phyloP scores from a whole-genome alignment of 1,140 invertebrate genomes.

The Dryas iulia region DNA sequence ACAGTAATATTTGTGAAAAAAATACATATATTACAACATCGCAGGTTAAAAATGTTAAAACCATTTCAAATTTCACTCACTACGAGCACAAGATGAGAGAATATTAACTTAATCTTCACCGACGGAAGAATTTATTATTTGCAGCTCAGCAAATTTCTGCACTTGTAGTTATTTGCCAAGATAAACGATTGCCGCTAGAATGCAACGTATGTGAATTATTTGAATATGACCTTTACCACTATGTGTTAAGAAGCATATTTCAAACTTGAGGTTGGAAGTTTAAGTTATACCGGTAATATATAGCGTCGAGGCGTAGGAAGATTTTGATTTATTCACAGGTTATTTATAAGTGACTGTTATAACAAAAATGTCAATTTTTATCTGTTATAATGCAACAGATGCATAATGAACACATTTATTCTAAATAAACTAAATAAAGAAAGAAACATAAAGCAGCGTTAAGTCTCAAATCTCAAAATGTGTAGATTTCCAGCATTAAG shows the following conservation, averaged over 20 bases:
- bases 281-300: conserved; percentile 14
- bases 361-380: no score
- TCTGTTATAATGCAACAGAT: no score
- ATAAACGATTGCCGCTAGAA: conserved; percentile 19
- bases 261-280: not conserved
- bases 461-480: not conserved
- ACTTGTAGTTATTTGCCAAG: conserved; percentile 31
- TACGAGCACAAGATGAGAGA: not conserved
- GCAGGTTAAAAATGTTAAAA: not conserved
- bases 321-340: not conserved
- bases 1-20: not conserved
- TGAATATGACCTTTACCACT: not conserved
- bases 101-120: conserved; percentile 18
- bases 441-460: not conserved
- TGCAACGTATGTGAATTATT: conserved; percentile 10
- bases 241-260: conserved; percentile 8
- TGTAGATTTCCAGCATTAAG: not conserved
- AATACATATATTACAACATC: not conserved
- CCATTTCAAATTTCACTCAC: not conserved
- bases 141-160: conserved; percentile 16
- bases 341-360: not conserved
- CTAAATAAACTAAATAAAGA: no score
- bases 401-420: no score
- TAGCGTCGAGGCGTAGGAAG: not conserved
- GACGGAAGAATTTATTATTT: conserved; percentile 26